Evolutionary conservation across 2,797 vertebrate species (phyloP).

Genomic region (Periparus ater): DNA sequence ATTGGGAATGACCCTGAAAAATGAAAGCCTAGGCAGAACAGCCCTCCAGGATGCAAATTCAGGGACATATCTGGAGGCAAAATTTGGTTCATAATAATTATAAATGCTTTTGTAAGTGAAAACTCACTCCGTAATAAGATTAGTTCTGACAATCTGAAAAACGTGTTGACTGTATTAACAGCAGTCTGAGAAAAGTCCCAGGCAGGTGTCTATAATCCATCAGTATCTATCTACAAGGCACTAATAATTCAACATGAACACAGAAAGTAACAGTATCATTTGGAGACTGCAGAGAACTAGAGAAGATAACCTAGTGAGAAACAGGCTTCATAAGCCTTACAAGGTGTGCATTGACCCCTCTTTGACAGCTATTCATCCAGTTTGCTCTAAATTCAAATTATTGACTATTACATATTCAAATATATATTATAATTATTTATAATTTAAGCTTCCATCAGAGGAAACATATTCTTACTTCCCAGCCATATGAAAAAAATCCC

Average conservation of each 20-base stretch:
- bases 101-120: background rate
- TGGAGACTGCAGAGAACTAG: background rate
- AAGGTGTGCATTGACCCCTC: background rate
- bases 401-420: background rate
- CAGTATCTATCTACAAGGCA: background rate
- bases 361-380: background rate
- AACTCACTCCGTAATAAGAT: background rate
- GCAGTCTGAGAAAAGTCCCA: background rate
- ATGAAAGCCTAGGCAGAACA: background rate
- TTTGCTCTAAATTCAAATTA: background rate
- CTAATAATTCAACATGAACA: background rate
- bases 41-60: background rate
- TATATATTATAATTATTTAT: background rate
- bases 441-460: background rate
- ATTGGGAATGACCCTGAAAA: background rate
- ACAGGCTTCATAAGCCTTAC: background rate
- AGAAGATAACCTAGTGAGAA: background rate
- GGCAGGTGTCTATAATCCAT: background rate
- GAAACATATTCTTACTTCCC: background rate
- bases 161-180: background rate
- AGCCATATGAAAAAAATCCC: rapidly evolving
- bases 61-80: background rate
- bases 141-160: background rate
- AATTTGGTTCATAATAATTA: background rate
- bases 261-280: background rate